Evolutionary conservation across 2,113 vertebrate species (phyloP).

Genomic region (Leucopternis melanops): DNA sequence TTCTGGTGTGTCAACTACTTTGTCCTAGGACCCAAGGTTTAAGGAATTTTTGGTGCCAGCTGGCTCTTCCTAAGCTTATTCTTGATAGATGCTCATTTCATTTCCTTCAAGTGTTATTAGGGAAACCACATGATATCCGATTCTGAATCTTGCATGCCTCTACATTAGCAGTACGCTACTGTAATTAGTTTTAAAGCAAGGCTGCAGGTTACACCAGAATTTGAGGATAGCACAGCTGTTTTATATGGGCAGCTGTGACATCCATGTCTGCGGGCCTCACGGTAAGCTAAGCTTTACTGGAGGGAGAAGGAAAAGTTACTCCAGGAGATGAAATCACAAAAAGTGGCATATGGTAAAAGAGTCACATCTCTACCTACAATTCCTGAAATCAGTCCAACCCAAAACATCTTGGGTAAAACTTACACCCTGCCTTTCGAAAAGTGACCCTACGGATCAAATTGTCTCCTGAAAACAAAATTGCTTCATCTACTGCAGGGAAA

Average conservation of each 20-base stretch:
- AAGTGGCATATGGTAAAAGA: not conserved
- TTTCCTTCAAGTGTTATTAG: not conserved
- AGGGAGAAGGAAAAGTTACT: not conserved
- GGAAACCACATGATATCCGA: not conserved
- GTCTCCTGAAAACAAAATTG: not conserved
- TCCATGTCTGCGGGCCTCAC: not conserved
- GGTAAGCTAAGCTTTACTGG: not conserved
- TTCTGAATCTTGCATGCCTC: not conserved
- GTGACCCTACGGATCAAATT: accelerated
- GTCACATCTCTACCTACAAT: not conserved
- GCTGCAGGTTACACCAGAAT: not conserved
- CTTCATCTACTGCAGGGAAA: not conserved
- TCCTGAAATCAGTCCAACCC: not conserved
- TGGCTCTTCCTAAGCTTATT: not conserved
- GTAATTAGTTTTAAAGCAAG: not conserved
- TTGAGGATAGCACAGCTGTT: not conserved
- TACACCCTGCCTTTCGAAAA: not conserved
- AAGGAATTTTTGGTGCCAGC: not conserved
- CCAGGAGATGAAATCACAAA: slow-evolving; percentile 16
- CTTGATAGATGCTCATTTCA: not conserved
- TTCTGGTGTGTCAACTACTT: not conserved
- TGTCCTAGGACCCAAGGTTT: not conserved
- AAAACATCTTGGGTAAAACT: not conserved
- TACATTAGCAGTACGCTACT: not conserved
- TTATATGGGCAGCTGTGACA: not conserved